These are phyloP conservation scores for Henricia sp. DNA, from an alignment of 53 echinoderm and acorn worm genomes.

Conservation along the genomic window DNA sequence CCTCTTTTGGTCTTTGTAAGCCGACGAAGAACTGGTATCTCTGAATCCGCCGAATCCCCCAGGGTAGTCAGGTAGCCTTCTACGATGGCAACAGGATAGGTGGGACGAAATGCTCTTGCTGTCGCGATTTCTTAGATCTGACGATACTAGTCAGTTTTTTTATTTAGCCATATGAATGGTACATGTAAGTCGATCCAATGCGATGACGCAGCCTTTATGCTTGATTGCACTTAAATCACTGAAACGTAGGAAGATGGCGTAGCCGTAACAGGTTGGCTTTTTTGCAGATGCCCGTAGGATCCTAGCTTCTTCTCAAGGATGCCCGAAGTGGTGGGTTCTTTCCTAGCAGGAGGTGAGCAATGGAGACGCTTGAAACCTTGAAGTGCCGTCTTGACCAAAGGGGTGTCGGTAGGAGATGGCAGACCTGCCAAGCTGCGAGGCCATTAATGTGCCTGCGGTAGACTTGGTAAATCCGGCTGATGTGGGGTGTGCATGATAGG, in stretches of 20 bases:
- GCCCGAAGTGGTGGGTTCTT: no score
- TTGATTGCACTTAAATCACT: slow-evolving; percentile 6
- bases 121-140: slow-evolving; percentile 12
- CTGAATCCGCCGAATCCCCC: slow-evolving; percentile 1
- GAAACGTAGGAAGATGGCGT: slow-evolving; percentile 32
- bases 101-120: slow-evolving; percentile 1
- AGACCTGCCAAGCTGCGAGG: slow-evolving; percentile 19
- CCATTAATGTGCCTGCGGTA: not conserved
- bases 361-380: slow-evolving; percentile 43
- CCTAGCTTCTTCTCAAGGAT: no score
- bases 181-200: slow-evolving; percentile 1
- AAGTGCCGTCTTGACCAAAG: slow-evolving; percentile 40
- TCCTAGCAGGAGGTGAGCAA: not conserved
- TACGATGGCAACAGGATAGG: not conserved
- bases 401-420: slow-evolving; percentile 33
- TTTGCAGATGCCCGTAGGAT: no score
- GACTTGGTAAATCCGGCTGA: not conserved
- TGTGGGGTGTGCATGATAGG: not conserved
- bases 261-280: slow-evolving; percentile 8
- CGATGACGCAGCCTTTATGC: not conserved
- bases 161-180: not conserved
- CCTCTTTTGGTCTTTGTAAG: not conserved
- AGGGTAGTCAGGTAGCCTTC: not conserved
- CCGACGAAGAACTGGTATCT: slow-evolving; percentile 22
- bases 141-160: slow-evolving; percentile 37